Percentiles rank a stretch among this genome's conserved stretches.
phyloP scores from a whole-genome alignment of 2,797 vertebrate genomes.

The Hydrolagus colliei region DNA sequence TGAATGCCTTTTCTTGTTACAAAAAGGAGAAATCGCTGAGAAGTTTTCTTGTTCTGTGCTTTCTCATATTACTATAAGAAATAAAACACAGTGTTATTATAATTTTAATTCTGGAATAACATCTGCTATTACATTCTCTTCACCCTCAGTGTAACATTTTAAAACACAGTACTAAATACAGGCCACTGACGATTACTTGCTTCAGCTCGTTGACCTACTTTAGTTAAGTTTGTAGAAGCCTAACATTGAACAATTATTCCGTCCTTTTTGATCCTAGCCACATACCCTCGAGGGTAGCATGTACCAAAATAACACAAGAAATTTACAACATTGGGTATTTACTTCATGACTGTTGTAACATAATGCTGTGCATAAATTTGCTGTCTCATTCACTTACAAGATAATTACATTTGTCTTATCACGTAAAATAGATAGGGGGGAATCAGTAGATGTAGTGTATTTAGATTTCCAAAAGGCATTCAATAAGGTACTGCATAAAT shows the following conservation, averaged over 20 bases:
- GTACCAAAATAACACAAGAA: not conserved
- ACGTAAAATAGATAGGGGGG: no score
- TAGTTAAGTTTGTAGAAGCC: constrained; percentile 1
- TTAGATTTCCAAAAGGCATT: no score
- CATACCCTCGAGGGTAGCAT: not conserved
- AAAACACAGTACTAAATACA: constrained; percentile 1
- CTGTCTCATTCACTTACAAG: no score
- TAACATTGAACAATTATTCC: not conserved
- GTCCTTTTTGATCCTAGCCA: not conserved
- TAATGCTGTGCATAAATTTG: no score
- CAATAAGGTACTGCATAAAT: no score
- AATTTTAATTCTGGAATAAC: constrained; percentile 2
- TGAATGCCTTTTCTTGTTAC: no score
- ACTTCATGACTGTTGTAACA: no score
- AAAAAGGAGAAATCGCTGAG: no score
- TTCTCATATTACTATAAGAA: no score
- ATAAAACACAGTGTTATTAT: not conserved
- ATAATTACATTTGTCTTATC: no score
- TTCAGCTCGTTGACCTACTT: constrained; percentile 7
- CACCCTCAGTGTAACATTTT: constrained; percentile 9
- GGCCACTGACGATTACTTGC: not conserved
- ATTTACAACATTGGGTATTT: not conserved
- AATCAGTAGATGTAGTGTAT: no score
- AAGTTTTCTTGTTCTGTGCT: no score
- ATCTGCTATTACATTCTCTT: not conserved